phyloP scores from a whole-genome alignment of 2,797 vertebrate genomes.

The Peromyscus eremicus region DNA sequence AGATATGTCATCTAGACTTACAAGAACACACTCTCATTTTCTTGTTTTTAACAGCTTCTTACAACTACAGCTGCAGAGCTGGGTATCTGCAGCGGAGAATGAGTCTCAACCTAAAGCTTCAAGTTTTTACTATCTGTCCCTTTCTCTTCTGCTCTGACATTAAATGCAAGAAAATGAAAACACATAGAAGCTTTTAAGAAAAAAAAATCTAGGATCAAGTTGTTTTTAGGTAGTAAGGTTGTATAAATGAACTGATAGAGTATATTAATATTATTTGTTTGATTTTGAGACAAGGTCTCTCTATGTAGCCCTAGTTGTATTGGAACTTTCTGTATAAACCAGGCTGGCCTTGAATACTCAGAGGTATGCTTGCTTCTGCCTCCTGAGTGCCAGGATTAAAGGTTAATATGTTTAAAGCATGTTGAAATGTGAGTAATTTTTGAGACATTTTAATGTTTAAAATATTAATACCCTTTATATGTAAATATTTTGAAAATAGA shows the following conservation, averaged over 20 bases:
- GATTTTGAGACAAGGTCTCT: background rate
- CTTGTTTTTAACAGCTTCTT: background rate
- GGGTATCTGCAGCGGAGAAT: background rate
- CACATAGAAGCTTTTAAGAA: background rate
- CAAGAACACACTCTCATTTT: background rate
- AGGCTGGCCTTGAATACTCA: background rate
- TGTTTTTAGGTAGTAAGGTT: constrained; percentile 19
- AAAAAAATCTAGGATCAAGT: background rate
- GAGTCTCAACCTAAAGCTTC: background rate
- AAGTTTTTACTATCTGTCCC: background rate
- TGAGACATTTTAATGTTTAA: constrained; percentile 36
- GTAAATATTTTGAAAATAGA: constrained; percentile 4
- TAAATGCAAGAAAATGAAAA: constrained; percentile 32
- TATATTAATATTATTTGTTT: background rate
- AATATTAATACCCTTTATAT: constrained; percentile 44
- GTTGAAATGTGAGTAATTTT: background rate
- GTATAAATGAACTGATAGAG: background rate
- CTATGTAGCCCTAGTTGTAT: background rate
- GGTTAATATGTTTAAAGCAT: constrained; percentile 13
- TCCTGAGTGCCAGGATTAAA: background rate
- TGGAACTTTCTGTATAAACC: background rate
- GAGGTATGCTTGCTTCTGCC: background rate
- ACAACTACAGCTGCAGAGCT: background rate
- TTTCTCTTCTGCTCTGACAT: constrained; percentile 11
- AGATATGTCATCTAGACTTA: background rate